Evolutionary conservation across 2,797 vertebrate genomes (phyloP), one percentile per base, ranked within the genome.

Genomic region (Rhabdophis nuchalis): DNA sequence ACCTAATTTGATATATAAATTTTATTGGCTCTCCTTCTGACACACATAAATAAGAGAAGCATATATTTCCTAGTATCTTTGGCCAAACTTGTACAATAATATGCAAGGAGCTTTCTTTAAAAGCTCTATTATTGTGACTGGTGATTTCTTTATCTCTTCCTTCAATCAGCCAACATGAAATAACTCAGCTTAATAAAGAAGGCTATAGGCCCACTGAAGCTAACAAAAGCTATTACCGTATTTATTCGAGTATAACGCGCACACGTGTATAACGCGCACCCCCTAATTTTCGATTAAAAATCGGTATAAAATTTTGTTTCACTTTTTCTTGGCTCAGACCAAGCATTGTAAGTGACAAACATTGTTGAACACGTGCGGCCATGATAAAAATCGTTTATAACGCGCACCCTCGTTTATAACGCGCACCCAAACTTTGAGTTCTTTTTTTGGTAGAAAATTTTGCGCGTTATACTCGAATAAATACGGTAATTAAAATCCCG

Each of bases 401-500:
- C n/a, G n/a, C n/a, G n/a, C n/a, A n/a, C n/a, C n/a, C n/a, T n/a
- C n/a, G n/a, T n/a, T n/a, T n/a, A n/a, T n/a, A n/a, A n/a, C n/a
- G n/a, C n/a, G n/a, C n/a, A n/a, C n/a, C n/a, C n/a, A n/a, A n/a
- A n/a, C n/a, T n/a, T n/a, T n/a, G n/a, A n/a, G n/a, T n/a, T n/a
- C n/a, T n/a, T n/a, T n/a, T n/a, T n/a, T n/a, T n/a, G n/a, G n/a
- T n/a, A n/a, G n/a, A n/a, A n/a, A n/a, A n/a, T n/a, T n/a, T n/a
- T n/a, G n/a, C n/a, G n/a, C n/a, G n/a, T n/a, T n/a, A n/a, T n/a
- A n/a, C n/a, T n/a, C n/a, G n/a, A n/a, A n/a, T n/a, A n/a, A n/a
- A n/a, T n/a, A n/a, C n/a, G n/a, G n/a, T n/a, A 94, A 93, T 95
- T 95, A 94, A 88, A 86, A 93, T 72, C 91, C 60, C 85, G 90